A percentile compares a stretch with the other conserved stretches of the same genome.
phyloP scores from a whole-genome alignment of 2,113 vertebrate species.

The Nicator chloris region DNA sequence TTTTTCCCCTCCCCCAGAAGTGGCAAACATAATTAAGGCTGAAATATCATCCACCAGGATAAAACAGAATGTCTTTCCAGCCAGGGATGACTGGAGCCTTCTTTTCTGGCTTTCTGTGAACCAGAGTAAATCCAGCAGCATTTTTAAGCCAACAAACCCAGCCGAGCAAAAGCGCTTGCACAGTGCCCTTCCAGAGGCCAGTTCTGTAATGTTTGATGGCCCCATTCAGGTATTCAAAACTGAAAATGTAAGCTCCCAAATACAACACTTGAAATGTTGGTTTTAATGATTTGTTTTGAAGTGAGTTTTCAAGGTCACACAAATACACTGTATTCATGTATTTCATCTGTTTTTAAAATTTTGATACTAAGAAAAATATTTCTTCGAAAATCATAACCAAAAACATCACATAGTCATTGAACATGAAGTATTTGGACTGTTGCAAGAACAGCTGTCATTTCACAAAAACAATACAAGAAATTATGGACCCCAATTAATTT shows the following conservation, averaged over 20 bases:
- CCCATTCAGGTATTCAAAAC: background rate
- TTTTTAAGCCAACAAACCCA: background rate
- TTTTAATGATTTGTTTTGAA: background rate
- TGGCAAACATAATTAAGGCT: background rate
- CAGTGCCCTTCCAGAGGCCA: background rate
- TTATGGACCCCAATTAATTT: background rate
- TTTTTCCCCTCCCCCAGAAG: background rate
- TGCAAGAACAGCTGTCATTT: background rate
- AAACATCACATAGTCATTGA: background rate
- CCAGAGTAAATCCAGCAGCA: background rate
- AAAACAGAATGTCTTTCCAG: background rate
- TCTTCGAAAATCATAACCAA: background rate
- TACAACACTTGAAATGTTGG: background rate
- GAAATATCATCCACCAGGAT: background rate
- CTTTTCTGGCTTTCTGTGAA: background rate
- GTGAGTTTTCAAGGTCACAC: background rate
- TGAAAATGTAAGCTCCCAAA: background rate
- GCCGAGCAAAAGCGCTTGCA: rapidly evolving
- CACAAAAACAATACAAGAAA: background rate
- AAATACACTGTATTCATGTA: background rate
- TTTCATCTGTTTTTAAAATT: background rate
- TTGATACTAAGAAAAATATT: background rate
- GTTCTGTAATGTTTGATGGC: background rate
- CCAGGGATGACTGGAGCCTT: background rate
- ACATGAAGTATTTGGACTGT: background rate